Evolutionary conservation across 2,888 invertebrate species (phyloP).

Genomic region (Cryptus viduatorius): DNA sequence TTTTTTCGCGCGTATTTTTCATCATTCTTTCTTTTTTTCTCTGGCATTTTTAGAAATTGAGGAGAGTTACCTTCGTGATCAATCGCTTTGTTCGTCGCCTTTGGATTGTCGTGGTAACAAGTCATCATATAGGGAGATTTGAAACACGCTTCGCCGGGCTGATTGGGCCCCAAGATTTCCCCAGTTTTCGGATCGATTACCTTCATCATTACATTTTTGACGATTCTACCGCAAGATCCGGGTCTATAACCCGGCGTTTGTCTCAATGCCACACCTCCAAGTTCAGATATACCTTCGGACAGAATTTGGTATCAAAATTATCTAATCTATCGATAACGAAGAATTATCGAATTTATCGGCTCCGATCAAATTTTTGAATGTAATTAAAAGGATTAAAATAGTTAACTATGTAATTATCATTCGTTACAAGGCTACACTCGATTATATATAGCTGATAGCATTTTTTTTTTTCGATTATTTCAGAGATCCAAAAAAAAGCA

Average conservation of each 20-base stretch:
- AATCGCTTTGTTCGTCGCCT: conserved; percentile 68
- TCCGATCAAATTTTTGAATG: too few relatives aligned
- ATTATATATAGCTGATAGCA: too few relatives aligned
- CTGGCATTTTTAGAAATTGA: background rate
- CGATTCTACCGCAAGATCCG: conserved; percentile 74
- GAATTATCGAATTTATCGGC: conserved; percentile 21
- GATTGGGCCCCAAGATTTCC: conserved; percentile 69
- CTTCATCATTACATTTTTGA: conserved; percentile 70
- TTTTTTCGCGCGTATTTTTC: too few relatives aligned
- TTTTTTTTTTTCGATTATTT: too few relatives aligned
- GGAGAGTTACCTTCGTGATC: conserved; percentile 71
- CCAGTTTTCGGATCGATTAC: conserved; percentile 69
- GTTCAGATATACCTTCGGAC: conserved; percentile 76
- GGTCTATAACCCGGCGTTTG: conserved; percentile 62
- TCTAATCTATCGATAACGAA: conserved; percentile 22
- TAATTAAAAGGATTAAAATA: too few relatives aligned
- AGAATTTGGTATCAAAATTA: background rate
- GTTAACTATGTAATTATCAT: too few relatives aligned
- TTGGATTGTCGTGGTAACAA: conserved; percentile 69
- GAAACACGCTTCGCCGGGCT: conserved; percentile 70
- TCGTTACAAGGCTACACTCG: too few relatives aligned
- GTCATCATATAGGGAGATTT: conserved; percentile 71
- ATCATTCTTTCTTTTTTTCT: background rate
- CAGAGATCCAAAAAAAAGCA: too few relatives aligned
- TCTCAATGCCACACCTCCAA: conserved; percentile 40